These are phyloP conservation scores for Torymus tubicola DNA, from an alignment of 2,888 invertebrate species.

Conservation along the genomic window DNA sequence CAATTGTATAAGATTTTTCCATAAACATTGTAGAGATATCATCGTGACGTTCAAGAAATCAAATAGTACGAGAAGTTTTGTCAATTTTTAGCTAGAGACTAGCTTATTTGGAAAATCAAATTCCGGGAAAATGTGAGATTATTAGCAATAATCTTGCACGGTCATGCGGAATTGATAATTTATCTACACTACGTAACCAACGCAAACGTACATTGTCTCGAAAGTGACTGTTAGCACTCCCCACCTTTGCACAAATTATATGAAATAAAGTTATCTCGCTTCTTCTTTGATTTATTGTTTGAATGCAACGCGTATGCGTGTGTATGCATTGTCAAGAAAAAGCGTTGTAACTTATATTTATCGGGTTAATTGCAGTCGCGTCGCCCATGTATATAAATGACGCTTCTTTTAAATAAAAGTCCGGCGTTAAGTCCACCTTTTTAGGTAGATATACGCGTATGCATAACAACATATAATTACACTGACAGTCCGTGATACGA, in stretches of 20 bases:
- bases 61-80: no score
- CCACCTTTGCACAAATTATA: not conserved
- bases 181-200: conserved; percentile 39
- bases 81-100: no score
- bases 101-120: not conserved
- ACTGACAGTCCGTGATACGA: conserved; percentile 18
- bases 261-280: conserved; percentile 8
- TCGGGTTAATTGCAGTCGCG: conserved; percentile 5
- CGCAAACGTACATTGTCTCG: conserved; percentile 20
- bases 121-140: conserved; percentile 9
- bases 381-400: conserved; percentile 2
- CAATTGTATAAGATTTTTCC: no score
- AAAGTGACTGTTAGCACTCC: not conserved
- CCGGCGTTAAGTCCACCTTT: conserved; percentile 13
- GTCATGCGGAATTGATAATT: conserved; percentile 34
- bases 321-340: not conserved
- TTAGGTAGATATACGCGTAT: conserved; percentile 23
- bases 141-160: conserved; percentile 23
- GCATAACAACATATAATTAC: conserved; percentile 33
- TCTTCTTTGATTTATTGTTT: conserved; percentile 28
- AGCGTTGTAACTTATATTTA: conserved; percentile 14
- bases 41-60: no score
- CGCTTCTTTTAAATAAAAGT: conserved; percentile 29
- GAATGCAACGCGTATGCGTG: not conserved
- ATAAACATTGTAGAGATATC: no score